Evolutionary conservation across 2,888 invertebrate species (phyloP).

Genomic region (Tenthredo mesomela): DNA sequence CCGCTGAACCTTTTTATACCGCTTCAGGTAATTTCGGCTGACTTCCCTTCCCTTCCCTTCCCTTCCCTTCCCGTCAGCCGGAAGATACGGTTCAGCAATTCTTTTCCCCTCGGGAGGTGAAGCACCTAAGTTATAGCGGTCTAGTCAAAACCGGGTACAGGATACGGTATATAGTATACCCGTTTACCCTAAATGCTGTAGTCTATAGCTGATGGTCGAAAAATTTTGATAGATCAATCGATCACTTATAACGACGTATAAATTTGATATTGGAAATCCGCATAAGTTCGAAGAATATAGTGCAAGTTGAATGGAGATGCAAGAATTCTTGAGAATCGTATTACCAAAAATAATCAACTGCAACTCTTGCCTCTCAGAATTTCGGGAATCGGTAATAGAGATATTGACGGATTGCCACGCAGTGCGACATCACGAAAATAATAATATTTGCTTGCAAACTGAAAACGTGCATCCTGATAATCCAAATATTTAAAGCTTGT

Average conservation of each 20-base stretch:
- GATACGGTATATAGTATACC: neutral
- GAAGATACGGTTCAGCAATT: conserved; percentile 45
- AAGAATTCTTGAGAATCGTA: neutral
- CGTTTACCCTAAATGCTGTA: neutral
- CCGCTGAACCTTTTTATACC: conserved; percentile 35
- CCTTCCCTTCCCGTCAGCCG: conserved; percentile 7
- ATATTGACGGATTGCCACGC: neutral
- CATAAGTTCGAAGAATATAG: neutral
- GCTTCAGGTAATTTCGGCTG: conserved; percentile 43
- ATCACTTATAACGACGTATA: neutral
- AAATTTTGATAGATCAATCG: neutral
- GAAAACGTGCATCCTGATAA: neutral
- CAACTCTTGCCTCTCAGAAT: neutral
- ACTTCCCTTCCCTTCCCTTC: conserved; percentile 20
- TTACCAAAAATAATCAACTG: neutral
- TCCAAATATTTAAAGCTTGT: too few relatives aligned
- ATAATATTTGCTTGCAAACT: neutral
- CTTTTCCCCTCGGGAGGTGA: conserved; percentile 26
- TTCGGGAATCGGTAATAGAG: neutral
- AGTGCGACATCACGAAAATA: neutral
- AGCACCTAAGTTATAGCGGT: conserved; percentile 35
- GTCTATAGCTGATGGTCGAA: neutral
- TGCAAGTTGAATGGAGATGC: neutral
- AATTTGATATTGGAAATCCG: neutral
- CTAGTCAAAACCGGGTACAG: conserved; percentile 13